Percentiles rank a stretch among this genome's conserved stretches.
These are phyloP conservation scores for Sandelia bainsii DNA, from an alignment of 2,797 vertebrate species.

Conservation along the genomic window DNA sequence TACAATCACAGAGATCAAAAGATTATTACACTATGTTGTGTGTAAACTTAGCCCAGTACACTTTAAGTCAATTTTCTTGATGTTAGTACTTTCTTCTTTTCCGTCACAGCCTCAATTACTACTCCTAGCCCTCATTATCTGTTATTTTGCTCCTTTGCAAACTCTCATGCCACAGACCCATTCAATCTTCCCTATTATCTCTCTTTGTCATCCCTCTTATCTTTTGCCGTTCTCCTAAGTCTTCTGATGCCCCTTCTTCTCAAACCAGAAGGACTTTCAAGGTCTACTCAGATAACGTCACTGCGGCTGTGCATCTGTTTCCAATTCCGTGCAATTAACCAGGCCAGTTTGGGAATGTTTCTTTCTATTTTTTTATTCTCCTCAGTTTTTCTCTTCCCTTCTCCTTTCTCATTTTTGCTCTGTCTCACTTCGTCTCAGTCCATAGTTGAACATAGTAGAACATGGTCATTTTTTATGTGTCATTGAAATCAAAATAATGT, in stretches of 20 bases:
- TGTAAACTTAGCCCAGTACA: conserved; percentile 5
- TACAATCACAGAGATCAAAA: conserved; percentile 9
- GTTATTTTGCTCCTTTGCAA: conserved; percentile 46
- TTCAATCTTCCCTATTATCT: conserved; percentile 57
- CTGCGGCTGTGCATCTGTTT: conserved; percentile 84
- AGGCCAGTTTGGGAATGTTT: conserved; percentile 80
- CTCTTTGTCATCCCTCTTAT: conserved; percentile 67
- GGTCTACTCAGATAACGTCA: conserved; percentile 84
- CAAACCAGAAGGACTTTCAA: conserved; percentile 81
- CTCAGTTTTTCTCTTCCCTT: conserved; percentile 62
- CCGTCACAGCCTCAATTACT: conserved; percentile 33
- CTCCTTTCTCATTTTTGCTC: conserved; percentile 43
- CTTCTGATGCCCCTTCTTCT: conserved; percentile 60
- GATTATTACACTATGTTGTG: neutral
- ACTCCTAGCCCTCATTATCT: conserved; percentile 49
- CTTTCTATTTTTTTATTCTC: conserved; percentile 63
- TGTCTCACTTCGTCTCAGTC: conserved; percentile 28
- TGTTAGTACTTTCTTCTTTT: conserved; percentile 24
- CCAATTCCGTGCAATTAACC: conserved; percentile 85
- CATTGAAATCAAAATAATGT: conserved; percentile 60
- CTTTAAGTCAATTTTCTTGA: conserved; percentile 36
- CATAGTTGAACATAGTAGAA: conserved; percentile 36
- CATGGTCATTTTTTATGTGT: conserved; percentile 59
- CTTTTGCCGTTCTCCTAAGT: conserved; percentile 48
- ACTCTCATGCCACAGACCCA: conserved; percentile 33